Conservation (phyloP, 2,113 vertebrate genomes). For the Pantherophis guttatus region DNA sequence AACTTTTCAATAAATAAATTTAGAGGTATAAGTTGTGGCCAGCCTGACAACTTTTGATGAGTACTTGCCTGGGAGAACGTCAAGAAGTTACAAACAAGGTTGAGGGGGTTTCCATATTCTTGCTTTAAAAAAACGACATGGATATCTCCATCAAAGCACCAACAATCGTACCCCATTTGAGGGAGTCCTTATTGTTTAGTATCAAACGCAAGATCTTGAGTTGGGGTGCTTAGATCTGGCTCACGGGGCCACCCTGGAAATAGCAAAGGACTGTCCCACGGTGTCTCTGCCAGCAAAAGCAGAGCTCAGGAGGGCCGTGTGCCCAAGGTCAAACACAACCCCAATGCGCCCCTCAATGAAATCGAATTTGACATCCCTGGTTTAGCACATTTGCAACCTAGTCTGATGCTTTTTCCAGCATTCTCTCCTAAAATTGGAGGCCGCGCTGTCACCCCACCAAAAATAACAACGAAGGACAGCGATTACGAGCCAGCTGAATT, state of each 20-base stretch:
- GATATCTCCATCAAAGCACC: not conserved
- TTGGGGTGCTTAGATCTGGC: no score
- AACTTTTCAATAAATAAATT: no score
- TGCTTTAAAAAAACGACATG: not conserved
- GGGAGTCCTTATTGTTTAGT: not conserved
- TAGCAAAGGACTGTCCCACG: no score
- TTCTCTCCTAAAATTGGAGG: conserved; percentile 43
- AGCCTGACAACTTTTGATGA: no score
- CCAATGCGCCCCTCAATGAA: no score
- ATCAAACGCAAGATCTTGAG: no score
- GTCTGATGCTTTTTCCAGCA: not conserved
- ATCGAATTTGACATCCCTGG: no score
- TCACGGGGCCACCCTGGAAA: no score
- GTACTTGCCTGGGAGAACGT: not conserved
- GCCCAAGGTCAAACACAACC: no score
- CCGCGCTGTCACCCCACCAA: conserved; percentile 33
- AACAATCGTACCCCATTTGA: not conserved
- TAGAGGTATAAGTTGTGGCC: no score
- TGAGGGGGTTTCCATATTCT: not conserved
- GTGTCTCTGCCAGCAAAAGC: no score
- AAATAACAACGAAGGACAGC: conserved; percentile 37
- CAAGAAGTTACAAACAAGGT: not conserved
- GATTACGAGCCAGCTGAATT: conserved; percentile 48
- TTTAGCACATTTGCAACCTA: not conserved
- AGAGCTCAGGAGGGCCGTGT: no score